Conservation (phyloP, 1,140 invertebrate species). For the Amyelois transitella region DNA sequence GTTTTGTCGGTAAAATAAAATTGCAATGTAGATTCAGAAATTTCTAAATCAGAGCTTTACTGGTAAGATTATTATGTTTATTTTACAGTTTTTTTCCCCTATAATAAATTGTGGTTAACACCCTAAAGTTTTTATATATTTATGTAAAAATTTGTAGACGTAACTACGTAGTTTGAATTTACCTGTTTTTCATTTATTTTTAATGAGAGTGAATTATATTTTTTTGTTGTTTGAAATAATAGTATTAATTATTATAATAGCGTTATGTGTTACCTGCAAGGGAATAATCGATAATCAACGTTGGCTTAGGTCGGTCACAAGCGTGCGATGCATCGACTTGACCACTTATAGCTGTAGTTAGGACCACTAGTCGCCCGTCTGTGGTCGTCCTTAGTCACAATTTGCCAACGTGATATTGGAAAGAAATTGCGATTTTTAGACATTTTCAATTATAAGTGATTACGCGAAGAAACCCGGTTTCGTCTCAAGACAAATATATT, state of each 20-base stretch:
- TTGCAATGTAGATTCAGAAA: slow-evolving; percentile 37
- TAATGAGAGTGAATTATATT: slow-evolving; percentile 56
- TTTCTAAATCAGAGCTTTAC: slow-evolving; percentile 57
- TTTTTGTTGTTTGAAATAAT: slow-evolving; percentile 61
- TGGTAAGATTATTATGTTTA: slow-evolving; percentile 11
- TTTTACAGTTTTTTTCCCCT: slow-evolving; percentile 19
- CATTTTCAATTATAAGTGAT: not conserved
- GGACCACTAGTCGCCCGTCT: not conserved
- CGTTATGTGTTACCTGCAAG: slow-evolving; percentile 37
- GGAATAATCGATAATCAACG: slow-evolving; percentile 16
- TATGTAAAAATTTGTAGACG: slow-evolving; percentile 47
- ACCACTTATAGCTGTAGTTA: not conserved
- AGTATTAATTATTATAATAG: slow-evolving; percentile 61
- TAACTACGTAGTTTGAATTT: slow-evolving; percentile 33
- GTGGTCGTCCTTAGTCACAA: not conserved
- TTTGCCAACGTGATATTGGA: not conserved
- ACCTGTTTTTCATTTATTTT: slow-evolving; percentile 42
- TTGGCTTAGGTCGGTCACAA: not conserved
- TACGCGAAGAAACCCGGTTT: not conserved
- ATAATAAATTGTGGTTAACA: slow-evolving; percentile 23
- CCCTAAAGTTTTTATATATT: slow-evolving; percentile 52
- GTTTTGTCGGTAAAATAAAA: slow-evolving; percentile 23
- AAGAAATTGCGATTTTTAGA: not conserved
- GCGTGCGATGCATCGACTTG: not conserved
- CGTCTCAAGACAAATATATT: not conserved